Base-by-base conservation (phyloP, 2,888 invertebrate genomes). In the Cerastoderma edule region DNA sequence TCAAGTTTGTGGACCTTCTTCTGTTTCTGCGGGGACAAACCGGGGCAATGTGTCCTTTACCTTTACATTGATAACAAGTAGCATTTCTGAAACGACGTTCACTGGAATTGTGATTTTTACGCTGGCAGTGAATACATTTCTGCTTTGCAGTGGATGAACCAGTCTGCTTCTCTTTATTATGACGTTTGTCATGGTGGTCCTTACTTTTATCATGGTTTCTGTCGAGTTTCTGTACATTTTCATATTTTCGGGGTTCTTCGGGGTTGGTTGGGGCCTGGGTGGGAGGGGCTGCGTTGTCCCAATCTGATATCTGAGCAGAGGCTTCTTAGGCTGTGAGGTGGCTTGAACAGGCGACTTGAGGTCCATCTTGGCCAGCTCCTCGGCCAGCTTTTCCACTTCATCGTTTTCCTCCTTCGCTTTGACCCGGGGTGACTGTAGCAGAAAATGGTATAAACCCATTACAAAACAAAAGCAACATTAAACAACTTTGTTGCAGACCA, bases 301-400 rank as follows among this genome's bases (percentile, higher is more conserved):
- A n/a, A n/a, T n/a, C n/a, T n/a, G n/a, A n/a, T n/a, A n/a, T n/a
- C n/a, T n/a, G n/a, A n/a, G n/a, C n/a, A n/a, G n/a, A n/a, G n/a
- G n/a, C n/a, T n/a, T n/a, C n/a, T n/a, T n/a, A n/a, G n/a, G n/a
- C n/a, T n/a, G n/a, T n/a, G n/a, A n/a, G n/a, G n/a, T n/a, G n/a
- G n/a, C n/a, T n/a, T n/a, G n/a, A n/a, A n/a, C n/a, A n/a, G n/a
- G n/a, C n/a, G n/a, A n/a, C n/a, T n/a, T n/a, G n/a, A n/a, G n/a
- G n/a, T n/a, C 60, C 66, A 75, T 46, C 39, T 75, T 70, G 33
- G 66, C 67, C 6, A 54, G 66, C 13, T 66, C 70, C 33, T 57
- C 30, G 13, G 66, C 70, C n/a, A 75, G 75, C 54, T 74, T 69
- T 60, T 69, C 64, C 10, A 69, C 74, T 32, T 75, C 74, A 35